phyloP scores from a whole-genome alignment of 2,888 invertebrate species.

The Epirrhoe alternata region DNA sequence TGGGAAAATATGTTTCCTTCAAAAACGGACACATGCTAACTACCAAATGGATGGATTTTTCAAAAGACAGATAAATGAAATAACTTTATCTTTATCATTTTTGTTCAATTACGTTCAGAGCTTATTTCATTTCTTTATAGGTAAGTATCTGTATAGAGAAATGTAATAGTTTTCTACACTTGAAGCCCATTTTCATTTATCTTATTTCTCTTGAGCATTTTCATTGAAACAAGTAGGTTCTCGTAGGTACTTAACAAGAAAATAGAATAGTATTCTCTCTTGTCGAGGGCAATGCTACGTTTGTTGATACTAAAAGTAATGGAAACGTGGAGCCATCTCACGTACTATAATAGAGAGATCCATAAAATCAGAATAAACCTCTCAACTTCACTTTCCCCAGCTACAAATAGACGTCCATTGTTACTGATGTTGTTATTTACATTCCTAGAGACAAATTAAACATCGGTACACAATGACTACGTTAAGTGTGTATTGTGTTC shows the following conservation, averaged over 20 bases:
- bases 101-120: background rate
- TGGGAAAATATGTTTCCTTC: background rate
- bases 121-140: background rate
- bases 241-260: constrained; percentile 3
- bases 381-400: constrained; percentile 41
- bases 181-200: background rate
- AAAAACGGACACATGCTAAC: too few relatives aligned
- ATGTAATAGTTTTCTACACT: background rate
- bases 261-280: constrained; percentile 1
- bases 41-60: background rate
- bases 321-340: constrained; percentile 26
- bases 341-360: constrained; percentile 34
- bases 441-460: constrained; percentile 36
- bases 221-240: constrained; percentile 9
- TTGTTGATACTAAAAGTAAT: constrained; percentile 29
- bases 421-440: constrained; percentile 41
- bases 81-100: too few relatives aligned
- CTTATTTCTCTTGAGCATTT: background rate
- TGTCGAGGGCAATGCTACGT: constrained; percentile 13
- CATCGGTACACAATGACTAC: constrained; percentile 15
- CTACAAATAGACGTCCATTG: constrained; percentile 40
- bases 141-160: background rate
- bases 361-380: constrained; percentile 42
- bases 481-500: constrained; percentile 26
- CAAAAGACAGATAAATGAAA: too few relatives aligned